Evolutionary conservation across 2,888 invertebrate species (phyloP).

Genomic region (Athripsodes cinereus): DNA sequence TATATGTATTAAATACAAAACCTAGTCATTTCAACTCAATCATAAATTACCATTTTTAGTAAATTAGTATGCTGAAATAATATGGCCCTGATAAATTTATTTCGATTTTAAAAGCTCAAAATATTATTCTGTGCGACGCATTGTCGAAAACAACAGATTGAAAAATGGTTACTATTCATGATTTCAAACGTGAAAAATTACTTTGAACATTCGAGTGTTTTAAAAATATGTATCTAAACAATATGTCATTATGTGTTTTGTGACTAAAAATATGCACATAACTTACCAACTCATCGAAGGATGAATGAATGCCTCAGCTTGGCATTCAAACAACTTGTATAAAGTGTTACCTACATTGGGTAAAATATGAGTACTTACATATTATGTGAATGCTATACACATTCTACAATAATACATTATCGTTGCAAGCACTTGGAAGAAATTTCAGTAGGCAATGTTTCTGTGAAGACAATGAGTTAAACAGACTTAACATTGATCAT

Average conservation of each 20-base stretch:
- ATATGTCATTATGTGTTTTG: slow-evolving; percentile 1
- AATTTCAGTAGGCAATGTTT: no score
- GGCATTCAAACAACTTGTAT: no score
- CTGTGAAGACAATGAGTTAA: no score
- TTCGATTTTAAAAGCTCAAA: background rate
- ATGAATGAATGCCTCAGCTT: background rate
- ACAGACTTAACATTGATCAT: no score
- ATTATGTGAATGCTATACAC: no score
- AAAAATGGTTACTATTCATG: background rate
- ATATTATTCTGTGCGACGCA: background rate
- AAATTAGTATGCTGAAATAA: slow-evolving; percentile 2
- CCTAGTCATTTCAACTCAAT: slow-evolving; percentile 11
- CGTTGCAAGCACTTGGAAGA: no score
- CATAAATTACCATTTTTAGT: slow-evolving; percentile 7
- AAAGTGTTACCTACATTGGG: no score
- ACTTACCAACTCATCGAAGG: slow-evolving; percentile 1
- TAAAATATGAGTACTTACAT: no score
- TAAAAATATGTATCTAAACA: background rate
- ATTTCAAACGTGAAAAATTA: background rate
- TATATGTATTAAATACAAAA: no score
- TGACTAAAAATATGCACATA: slow-evolving; percentile 13
- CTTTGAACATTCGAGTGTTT: background rate
- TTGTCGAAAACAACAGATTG: slow-evolving; percentile 1
- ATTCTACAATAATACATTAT: no score
- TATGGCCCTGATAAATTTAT: background rate